A percentile compares a stretch with the other conserved stretches of the same genome.
Evolutionary conservation across 30 jellyfish, hydroid and myxozoan genomes (phyloP).

Genomic region (Aurelia sp.): DNA sequence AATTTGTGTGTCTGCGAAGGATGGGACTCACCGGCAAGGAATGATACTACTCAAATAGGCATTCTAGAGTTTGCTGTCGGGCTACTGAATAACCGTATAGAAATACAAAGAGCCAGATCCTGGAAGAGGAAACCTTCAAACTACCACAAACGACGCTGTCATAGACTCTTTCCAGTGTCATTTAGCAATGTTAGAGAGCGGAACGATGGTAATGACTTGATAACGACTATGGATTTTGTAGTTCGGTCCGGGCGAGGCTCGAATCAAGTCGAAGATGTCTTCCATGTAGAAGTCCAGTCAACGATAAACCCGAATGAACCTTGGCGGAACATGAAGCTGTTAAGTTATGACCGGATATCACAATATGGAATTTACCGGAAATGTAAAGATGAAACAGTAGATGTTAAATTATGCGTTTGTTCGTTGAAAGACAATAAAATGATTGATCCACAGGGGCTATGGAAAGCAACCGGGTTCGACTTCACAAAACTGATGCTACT

Average conservation of each 20-base stretch:
- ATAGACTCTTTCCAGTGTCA: conserved; percentile 58
- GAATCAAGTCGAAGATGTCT: conserved; percentile 62
- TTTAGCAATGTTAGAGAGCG: conserved; percentile 79
- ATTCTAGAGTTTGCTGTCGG: conserved; percentile 92
- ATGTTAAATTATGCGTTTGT: conserved; percentile 84
- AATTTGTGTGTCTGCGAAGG: conserved; percentile 89
- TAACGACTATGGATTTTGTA: conserved; percentile 75
- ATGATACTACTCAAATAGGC: conserved; percentile 73
- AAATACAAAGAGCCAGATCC: background rate
- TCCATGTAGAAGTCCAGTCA: conserved; percentile 79
- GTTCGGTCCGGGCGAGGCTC: conserved; percentile 76
- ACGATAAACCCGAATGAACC: conserved; percentile 10
- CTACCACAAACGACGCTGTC: conserved; percentile 32
- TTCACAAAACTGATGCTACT: background rate
- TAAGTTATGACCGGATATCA: conserved; percentile 82
- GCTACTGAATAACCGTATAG: conserved; percentile 75
- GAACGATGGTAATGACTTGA: conserved; percentile 53
- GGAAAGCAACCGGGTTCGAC: conserved; percentile 3
- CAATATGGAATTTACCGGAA: conserved; percentile 81
- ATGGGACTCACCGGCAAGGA: conserved; percentile 77
- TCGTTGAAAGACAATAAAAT: conserved; percentile 29
- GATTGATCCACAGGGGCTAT: background rate
- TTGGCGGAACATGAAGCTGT: conserved; percentile 56
- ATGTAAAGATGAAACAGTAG: conserved; percentile 80
- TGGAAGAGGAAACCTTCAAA: background rate